Conservation (phyloP, 2,888 invertebrate species). For the Blomia tropicalis region DNA sequence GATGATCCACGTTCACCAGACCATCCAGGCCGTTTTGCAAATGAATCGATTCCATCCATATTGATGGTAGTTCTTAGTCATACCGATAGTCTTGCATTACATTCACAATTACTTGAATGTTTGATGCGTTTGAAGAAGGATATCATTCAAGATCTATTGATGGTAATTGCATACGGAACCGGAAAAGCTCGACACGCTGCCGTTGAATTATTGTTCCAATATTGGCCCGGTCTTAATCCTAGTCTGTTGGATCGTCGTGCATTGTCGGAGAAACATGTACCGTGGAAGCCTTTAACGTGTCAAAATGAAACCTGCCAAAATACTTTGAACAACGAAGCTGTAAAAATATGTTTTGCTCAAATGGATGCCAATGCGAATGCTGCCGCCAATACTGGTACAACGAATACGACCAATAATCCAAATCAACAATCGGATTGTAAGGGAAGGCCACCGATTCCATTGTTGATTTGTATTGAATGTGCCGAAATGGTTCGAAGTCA, state of each 20-base stretch:
- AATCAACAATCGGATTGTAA: neutral
- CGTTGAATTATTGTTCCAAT: slow-evolving; percentile 89
- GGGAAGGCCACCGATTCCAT: slow-evolving; percentile 54
- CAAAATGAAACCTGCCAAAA: slow-evolving; percentile 74
- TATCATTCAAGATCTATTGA: slow-evolving; percentile 77
- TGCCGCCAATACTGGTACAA: slow-evolving; percentile 35
- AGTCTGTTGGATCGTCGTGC: slow-evolving; percentile 67
- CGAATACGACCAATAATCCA: neutral
- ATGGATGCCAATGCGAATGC: slow-evolving; percentile 43
- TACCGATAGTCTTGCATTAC: slow-evolving; percentile 80
- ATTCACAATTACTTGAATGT: slow-evolving; percentile 87
- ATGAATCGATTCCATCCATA: slow-evolving; percentile 50
- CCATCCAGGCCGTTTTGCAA: slow-evolving; percentile 33
- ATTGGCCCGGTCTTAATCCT: slow-evolving; percentile 95
- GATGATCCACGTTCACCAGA: slow-evolving; percentile 25
- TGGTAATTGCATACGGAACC: slow-evolving; percentile 91
- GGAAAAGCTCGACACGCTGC: slow-evolving; percentile 82
- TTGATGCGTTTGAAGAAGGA: slow-evolving; percentile 82
- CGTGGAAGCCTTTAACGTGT: slow-evolving; percentile 46
- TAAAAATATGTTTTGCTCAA: slow-evolving; percentile 34
- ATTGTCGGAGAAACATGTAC: slow-evolving; percentile 30
- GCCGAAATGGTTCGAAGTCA: slow-evolving; percentile 44
- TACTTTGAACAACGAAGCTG: slow-evolving; percentile 36
- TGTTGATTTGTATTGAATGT: slow-evolving; percentile 89
- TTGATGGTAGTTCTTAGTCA: slow-evolving; percentile 96